Evolutionary conservation across 2,888 invertebrate species (phyloP), one percentile per base, ranked within the genome.

Genomic region (Folsomia manolachei): DNA sequence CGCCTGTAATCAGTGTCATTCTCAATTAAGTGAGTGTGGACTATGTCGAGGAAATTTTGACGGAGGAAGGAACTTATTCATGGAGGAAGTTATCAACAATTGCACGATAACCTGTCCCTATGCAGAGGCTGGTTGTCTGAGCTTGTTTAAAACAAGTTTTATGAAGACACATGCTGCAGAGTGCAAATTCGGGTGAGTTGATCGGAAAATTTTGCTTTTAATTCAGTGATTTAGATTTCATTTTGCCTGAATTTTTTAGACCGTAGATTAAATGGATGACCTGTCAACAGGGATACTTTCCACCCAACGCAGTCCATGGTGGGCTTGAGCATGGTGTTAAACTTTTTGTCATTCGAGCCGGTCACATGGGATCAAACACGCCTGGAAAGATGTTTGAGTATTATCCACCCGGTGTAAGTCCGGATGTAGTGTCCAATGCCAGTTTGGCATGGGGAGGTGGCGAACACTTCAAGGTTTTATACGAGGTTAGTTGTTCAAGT

Each of bases 1-100:
- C 9, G 71, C 68, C 39, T 77, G 77, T 52, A 64, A 69, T 7
- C 69, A 70, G 63, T 77, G 77, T 65, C 39, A 71, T 61, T 62
- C 64, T 23, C 65, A 71, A n/a, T 63, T 77, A 1, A 61, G 60
- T 14, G 60, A 63, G 26, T 77, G 77, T 71, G 72, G 74, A 1
- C 64, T 75, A 24, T 77, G 77, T 27, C 62, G 73, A 21, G 71
- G 56, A n/a, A 63, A 71, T 0, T 75, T 73, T 60, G 67, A 69
- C 0, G 70, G 67, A 1, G 61, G 63, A 2, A 25, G 77, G 26
- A 77, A 77, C 65, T 75, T 63, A 11, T 70, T 72, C 2, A 52
- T 76, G 62, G 76, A 76, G 60, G 52, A 69, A 0, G 70, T 76
- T 9, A 62, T 76, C 25, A 69, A 73, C 69, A 64, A 70, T 1